Evolutionary conservation across 23 tunicate genomes (phyloP).

Genomic region (Halocynthia aurantium): DNA sequence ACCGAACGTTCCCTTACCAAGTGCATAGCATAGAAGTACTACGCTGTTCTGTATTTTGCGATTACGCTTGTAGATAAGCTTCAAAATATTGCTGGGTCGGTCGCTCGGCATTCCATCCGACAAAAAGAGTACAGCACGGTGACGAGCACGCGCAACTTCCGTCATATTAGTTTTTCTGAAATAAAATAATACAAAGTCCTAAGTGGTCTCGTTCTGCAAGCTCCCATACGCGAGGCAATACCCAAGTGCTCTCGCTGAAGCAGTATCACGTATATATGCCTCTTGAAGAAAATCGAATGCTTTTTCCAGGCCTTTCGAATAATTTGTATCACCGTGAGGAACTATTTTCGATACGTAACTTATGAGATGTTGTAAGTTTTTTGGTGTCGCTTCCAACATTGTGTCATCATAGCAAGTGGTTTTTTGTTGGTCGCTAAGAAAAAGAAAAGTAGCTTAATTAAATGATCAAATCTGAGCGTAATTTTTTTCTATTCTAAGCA

Average conservation of each 20-base stretch:
- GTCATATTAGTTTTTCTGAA: not conserved
- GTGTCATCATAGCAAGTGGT: constrained; percentile 35
- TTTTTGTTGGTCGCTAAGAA: too few relatives aligned
- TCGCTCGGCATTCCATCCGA: constrained; percentile 89
- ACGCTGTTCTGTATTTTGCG: constrained; percentile 54
- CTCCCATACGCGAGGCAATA: not conserved
- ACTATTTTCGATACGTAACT: constrained; percentile 27
- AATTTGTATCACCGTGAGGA: constrained; percentile 65
- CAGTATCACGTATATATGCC: constrained; percentile 37
- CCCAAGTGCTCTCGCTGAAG: not conserved
- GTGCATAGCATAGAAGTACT: constrained; percentile 62
- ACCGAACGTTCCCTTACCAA: constrained; percentile 80
- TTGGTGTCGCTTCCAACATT: constrained; percentile 67
- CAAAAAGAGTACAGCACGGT: constrained; percentile 68
- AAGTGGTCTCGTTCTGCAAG: not conserved
- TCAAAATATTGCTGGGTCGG: constrained; percentile 44
- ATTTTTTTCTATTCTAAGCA: too few relatives aligned
- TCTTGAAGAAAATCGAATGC: constrained; percentile 63
- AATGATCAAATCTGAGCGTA: too few relatives aligned
- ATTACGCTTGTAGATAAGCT: constrained; percentile 48
- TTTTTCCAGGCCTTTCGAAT: constrained; percentile 41
- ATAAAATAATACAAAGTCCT: constrained; percentile 1
- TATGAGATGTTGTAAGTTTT: constrained; percentile 44
- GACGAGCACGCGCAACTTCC: constrained; percentile 47
- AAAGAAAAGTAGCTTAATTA: too few relatives aligned